Base-by-base conservation (phyloP, 2,797 vertebrate genomes). In the Antennarius maculatus region DNA sequence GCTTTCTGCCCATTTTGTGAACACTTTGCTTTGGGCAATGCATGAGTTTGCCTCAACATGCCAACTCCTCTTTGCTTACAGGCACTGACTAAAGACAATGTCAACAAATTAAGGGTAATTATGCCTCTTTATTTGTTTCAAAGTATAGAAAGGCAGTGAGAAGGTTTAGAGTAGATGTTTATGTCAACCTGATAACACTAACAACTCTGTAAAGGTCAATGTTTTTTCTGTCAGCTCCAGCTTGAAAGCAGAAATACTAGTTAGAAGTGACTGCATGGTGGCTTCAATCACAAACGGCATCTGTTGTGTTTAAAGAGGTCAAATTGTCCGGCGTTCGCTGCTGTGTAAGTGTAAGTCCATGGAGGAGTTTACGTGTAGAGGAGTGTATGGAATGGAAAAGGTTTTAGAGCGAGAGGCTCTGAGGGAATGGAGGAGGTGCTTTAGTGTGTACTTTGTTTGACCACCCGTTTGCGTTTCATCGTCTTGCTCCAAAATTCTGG, bases 41-140 rank as follows among this genome's bases (percentile, higher is more conserved):
- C 66, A 66, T 71, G 61, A 72, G 61, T 69, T 18, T 53, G 60
- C 64, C 39, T 78, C 54, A 68, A 66, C 59, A 69, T 69, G 69
- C 75, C 91, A 77, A 90, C 75, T 71, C 60, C 71, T 84, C 79
- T 90, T 91, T 92, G 85, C 86, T 92, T 91, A 28, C 92, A 93
- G 92, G 87, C 91, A 69, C 70, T 85, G 85, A 77, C 81, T 76
- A 92, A 91, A 92, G 86, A 90, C 80, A 88, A 29, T 85, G 77
- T 85, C 83, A 78, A 59, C 72, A 91, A 50, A 68, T 80, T 85
- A 62, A 80, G 80, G 92, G 91, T 92, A 92, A 92, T 79, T 90
- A 91, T 89, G 31, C 52, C 42, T 61, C 34, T 76, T 83, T 66
- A 31, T 65, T 78, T 72, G 58, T 16, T 42, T 37, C 11, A 63